Conservation (phyloP, 2,113 vertebrate genomes). For the Petrocephalus zakoni region DNA sequence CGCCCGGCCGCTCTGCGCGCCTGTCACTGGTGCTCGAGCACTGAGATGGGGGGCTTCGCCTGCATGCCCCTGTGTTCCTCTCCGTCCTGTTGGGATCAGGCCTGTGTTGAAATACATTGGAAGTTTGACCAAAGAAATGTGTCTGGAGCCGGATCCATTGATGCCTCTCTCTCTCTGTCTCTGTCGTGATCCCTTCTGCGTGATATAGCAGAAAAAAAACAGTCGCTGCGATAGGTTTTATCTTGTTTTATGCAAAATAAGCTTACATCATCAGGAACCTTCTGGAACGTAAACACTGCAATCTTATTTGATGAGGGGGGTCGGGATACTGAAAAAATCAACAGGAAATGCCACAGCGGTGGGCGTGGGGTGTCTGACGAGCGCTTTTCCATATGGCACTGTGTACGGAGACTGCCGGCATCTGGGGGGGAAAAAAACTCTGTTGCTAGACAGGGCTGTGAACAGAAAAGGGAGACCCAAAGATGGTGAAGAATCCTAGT, state of each 20-base stretch:
- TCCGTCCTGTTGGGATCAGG: neutral
- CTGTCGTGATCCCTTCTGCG: neutral
- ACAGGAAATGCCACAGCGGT: neutral
- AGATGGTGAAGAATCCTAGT: neutral
- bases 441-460: neutral
- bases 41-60: neutral
- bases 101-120: neutral
- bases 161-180: neutral
- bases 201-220: neutral
- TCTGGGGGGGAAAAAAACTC: neutral
- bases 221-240: neutral
- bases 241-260: neutral
- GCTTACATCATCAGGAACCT: neutral
- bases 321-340: neutral
- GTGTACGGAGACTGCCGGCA: neutral
- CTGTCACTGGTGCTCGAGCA: neutral
- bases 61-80: neutral
- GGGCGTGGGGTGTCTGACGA: neutral
- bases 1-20: neutral
- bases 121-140: neutral
- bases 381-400: neutral
- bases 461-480: neutral
- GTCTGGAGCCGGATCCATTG: neutral
- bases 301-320: neutral
- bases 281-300: neutral